Base-by-base conservation (phyloP, 2,888 invertebrate genomes). In the Beris morrisii region DNA sequence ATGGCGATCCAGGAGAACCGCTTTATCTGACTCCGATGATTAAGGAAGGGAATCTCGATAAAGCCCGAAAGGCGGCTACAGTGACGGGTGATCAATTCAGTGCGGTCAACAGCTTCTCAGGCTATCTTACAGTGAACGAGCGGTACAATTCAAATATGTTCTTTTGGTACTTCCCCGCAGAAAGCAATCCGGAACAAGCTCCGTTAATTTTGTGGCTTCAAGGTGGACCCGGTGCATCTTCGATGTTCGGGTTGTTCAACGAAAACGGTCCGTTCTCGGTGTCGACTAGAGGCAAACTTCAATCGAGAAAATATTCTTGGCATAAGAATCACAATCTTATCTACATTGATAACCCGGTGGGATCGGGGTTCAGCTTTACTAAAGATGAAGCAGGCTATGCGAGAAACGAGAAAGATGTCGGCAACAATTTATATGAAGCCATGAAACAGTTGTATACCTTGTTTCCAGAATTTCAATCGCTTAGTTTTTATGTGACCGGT, bases 271-370 rank as follows among this genome's bases (percentile, higher is more conserved):
- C 92, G 0, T 86, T 87, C 72, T 82, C 87, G 0, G 82, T 82
- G 65, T 71, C 76, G 65, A 73, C 74, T 32, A 75, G 74, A 45
- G 66, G 58, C 44, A 22, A 22, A 22, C 70, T 82, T 68, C 82
- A 76, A 78, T 77, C 85, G 70, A 84, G 93, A 46, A 85, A 89
- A 72, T 89, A 88, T 73, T 86, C 90, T 9, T 97, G 96, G 96
- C 89, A 87, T 64, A 80, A 85, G 45, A 86, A 86, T 9, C 90
- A 91, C 77, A 88, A 90, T 72, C 79, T 96, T 45, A 84, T 97
- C 64, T 97, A 92, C 77, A 90, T 97, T 65, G 96, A 97, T 77
- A 96, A 94, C 79, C 96, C 96, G 0, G 96, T 93, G 0, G 94
- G 94, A 2, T 91, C 94, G 3, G 96, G 96, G 0, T 97, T 90